Conservation (phyloP, 1,140 invertebrate species). For the Rhagoletis zephyria region DNA sequence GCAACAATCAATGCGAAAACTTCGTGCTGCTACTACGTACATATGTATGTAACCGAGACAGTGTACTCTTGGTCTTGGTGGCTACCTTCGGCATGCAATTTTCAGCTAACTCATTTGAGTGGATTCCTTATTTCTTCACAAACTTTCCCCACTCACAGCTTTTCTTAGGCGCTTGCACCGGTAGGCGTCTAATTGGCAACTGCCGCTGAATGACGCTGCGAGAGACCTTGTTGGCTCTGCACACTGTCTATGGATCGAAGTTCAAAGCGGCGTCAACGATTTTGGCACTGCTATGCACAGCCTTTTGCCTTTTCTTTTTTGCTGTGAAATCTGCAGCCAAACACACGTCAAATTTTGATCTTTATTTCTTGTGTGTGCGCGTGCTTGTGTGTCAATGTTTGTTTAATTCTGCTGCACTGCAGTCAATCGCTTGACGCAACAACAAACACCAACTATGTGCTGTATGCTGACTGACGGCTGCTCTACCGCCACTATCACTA, state of each 20-base stretch:
- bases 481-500: not conserved
- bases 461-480: not conserved
- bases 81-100: too few species aligned
- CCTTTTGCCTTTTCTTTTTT: too few species aligned
- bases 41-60: too few species aligned
- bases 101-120: too few species aligned
- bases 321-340: not conserved
- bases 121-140: too few species aligned
- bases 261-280: slow-evolving; percentile 12
- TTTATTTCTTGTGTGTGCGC: not conserved
- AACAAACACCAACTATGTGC: not conserved
- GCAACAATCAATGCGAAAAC: too few species aligned
- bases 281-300: not conserved
- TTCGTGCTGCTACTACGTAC: too few species aligned
- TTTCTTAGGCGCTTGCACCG: not conserved
- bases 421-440: not conserved
- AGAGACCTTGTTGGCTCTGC: not conserved
- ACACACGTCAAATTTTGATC: not conserved
- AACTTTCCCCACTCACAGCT: too few species aligned
- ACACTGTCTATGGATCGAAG: not conserved
- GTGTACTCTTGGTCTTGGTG: too few species aligned
- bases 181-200: slow-evolving; percentile 15
- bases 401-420: not conserved
- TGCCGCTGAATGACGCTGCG: not conserved
- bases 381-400: not conserved